These are phyloP conservation scores for Anas platyrhynchos DNA, from an alignment of 2,113 vertebrate species.

Conservation along the genomic window DNA sequence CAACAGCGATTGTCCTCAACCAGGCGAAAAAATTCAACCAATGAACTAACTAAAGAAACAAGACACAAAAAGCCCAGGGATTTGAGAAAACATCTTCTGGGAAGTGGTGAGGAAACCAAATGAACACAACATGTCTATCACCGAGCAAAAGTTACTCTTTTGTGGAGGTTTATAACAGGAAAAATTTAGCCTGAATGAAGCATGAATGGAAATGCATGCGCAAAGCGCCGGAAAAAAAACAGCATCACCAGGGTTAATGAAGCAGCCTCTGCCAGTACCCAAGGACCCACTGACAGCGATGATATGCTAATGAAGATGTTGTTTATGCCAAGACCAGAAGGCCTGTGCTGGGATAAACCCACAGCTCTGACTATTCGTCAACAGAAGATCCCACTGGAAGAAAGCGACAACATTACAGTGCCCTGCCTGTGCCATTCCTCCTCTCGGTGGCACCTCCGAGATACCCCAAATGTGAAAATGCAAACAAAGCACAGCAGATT, in stretches of 20 bases:
- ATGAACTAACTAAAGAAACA: background rate
- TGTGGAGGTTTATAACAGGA: background rate
- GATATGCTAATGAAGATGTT: background rate
- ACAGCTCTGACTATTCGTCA: background rate
- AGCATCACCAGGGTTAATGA: background rate
- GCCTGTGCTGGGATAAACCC: background rate
- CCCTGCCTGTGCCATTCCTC: background rate
- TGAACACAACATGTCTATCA: background rate
- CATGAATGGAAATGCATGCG: background rate
- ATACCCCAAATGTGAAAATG: rapidly evolving
- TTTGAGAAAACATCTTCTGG: background rate
- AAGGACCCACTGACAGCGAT: background rate
- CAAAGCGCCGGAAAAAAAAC: background rate
- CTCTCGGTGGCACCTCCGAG: background rate
- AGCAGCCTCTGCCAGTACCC: background rate
- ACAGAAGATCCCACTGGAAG: background rate
- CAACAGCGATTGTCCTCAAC: background rate
- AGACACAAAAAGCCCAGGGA: background rate
- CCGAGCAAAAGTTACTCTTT: background rate
- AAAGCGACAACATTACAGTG: background rate
- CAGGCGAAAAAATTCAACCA: background rate
- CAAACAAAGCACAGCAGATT: background rate
- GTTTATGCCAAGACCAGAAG: background rate
- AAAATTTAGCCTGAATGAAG: background rate
- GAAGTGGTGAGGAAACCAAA: background rate